These are phyloP conservation scores for Neolamprologus fasciatus DNA, from an alignment of 2,113 vertebrate species.

Conservation along the genomic window DNA sequence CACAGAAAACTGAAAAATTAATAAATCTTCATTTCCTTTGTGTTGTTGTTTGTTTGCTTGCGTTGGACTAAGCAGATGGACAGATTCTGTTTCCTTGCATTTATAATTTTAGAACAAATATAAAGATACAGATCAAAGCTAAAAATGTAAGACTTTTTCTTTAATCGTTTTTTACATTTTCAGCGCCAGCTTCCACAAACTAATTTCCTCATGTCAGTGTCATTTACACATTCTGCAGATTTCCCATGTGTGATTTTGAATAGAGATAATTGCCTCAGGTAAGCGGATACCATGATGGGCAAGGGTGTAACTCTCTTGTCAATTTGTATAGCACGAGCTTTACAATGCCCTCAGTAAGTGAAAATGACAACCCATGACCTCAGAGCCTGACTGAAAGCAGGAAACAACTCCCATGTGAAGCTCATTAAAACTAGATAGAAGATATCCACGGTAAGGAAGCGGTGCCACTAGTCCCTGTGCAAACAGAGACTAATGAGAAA, in stretches of 20 bases:
- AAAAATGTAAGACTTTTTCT: neutral
- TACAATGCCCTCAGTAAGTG: neutral
- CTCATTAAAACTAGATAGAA: slow-evolving; percentile 21
- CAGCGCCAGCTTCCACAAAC: neutral
- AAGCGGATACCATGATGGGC: neutral
- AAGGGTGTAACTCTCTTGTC: neutral
- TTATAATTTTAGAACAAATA: neutral
- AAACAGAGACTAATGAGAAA: slow-evolving; percentile 33
- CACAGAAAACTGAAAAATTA: neutral
- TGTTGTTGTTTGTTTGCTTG: neutral
- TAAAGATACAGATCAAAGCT: neutral
- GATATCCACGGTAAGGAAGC: neutral
- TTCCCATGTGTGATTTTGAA: neutral
- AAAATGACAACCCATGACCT: slow-evolving; percentile 21
- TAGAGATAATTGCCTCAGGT: neutral
- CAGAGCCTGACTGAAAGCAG: neutral
- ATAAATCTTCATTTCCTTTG: neutral
- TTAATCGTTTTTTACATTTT: neutral
- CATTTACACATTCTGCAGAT: neutral
- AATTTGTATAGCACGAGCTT: neutral
- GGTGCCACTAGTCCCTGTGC: neutral
- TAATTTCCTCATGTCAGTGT: too few species aligned
- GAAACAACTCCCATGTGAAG: slow-evolving; percentile 5
- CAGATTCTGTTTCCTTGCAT: neutral
- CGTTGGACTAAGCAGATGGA: neutral